phyloP scores from a whole-genome alignment of 1,140 invertebrate genomes.

The Adelges cooleyi region DNA sequence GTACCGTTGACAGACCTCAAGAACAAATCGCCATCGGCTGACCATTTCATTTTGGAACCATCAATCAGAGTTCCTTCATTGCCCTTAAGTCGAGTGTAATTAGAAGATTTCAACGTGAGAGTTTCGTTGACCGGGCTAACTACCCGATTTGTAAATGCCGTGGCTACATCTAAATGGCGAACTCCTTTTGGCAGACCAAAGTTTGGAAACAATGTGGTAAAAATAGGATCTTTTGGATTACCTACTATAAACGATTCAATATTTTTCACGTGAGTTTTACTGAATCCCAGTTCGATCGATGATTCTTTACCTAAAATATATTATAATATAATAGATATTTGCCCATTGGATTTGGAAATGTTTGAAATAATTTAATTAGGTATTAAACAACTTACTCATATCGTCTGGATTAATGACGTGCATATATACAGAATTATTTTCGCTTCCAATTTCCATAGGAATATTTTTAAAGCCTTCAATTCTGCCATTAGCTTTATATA shows the following conservation, averaged over 20 bases:
- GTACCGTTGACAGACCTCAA: conserved; percentile 68
- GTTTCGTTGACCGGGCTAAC: conserved; percentile 57
- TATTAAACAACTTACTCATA: conserved; percentile 44
- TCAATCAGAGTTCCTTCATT: conserved; percentile 45
- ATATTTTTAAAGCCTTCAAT: conserved; percentile 62
- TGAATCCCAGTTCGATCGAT: conserved; percentile 32
- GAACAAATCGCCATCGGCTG: conserved; percentile 65
- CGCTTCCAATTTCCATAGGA: conserved; percentile 55
- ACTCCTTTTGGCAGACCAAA: conserved; percentile 58
- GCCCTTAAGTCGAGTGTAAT: conserved; percentile 30
- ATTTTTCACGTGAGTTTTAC: conserved; percentile 52
- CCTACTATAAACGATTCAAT: conserved; percentile 56
- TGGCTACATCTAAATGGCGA: conserved; percentile 52
- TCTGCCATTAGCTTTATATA: conserved; percentile 42
- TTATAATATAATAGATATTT: no score
- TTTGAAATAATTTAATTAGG: neutral
- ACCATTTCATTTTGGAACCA: conserved; percentile 49
- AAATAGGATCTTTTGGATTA: conserved; percentile 53
- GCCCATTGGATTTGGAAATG: no score
- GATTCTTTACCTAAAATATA: neutral
- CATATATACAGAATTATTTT: conserved; percentile 45
- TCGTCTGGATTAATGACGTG: conserved; percentile 35
- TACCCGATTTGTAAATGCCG: conserved; percentile 58
- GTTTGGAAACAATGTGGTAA: conserved; percentile 59
- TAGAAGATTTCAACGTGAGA: conserved; percentile 49